Evolutionary conservation across 2,797 vertebrate species (phyloP).

Genomic region (Silurus lanzhouensis): DNA sequence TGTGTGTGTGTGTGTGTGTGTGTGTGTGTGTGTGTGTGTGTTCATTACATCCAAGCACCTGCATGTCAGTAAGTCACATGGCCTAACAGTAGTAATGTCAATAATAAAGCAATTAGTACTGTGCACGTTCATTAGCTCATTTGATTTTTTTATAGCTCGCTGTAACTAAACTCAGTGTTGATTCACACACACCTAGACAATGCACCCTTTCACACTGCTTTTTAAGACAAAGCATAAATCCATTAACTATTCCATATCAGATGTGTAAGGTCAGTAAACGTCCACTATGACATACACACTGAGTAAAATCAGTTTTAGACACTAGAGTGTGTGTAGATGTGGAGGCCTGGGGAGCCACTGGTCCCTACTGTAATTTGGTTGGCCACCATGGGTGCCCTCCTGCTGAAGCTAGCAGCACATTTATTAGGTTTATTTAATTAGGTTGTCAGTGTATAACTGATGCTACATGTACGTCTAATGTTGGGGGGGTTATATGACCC

Average conservation of each 20-base stretch:
- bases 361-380: background rate
- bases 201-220: background rate
- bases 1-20: background rate
- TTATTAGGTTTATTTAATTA: constrained; percentile 19
- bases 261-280: background rate
- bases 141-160: background rate
- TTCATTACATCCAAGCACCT: background rate
- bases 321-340: background rate
- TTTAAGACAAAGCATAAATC: background rate
- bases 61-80: background rate
- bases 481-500: background rate
- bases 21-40: background rate
- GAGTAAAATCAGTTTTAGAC: background rate
- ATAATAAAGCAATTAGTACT: background rate
- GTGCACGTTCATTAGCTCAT: background rate
- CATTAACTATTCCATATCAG: background rate
- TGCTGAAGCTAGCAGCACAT: background rate
- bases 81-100: background rate
- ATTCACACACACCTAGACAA: background rate
- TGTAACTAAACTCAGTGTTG: background rate
- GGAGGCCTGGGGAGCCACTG: too few relatives aligned
- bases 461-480: background rate
- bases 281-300: background rate
- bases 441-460: constrained; percentile 10
- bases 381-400: background rate